Percentiles rank a stretch among this genome's conserved stretches.
phyloP scores from a whole-genome alignment of 2,888 invertebrate species.

The Penaeus monodon region DNA sequence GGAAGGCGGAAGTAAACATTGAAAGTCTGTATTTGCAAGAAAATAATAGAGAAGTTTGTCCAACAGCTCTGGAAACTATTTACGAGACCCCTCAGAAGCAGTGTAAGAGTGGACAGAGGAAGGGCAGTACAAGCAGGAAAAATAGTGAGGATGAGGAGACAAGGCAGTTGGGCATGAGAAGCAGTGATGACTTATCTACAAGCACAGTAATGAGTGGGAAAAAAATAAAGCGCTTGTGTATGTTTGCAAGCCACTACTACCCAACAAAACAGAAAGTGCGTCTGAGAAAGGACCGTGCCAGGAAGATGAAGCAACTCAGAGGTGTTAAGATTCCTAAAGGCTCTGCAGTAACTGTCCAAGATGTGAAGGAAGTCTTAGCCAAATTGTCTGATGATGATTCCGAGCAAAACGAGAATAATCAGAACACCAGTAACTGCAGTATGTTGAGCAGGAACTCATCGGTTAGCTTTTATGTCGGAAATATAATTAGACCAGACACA shows the following conservation, averaged over 20 bases:
- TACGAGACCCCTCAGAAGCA: slow-evolving; percentile 12
- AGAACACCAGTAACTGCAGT: neutral
- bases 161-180: no score
- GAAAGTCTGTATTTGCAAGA: slow-evolving; percentile 32
- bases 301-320: slow-evolving; percentile 20
- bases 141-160: neutral
- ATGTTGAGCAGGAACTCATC: neutral
- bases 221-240: slow-evolving; percentile 36
- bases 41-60: slow-evolving; percentile 5
- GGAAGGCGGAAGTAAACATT: slow-evolving; percentile 29
- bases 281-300: slow-evolving; percentile 39
- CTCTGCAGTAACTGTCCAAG: neutral
- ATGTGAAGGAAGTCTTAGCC: slow-evolving; percentile 4
- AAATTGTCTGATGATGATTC: slow-evolving; percentile 27
- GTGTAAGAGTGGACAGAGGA: neutral
- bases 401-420: slow-evolving; percentile 3
- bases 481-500: slow-evolving; percentile 22
- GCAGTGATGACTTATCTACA: neutral
- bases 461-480: slow-evolving; percentile 17
- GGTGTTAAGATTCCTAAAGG: slow-evolving; percentile 46
- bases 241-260: slow-evolving; percentile 34
- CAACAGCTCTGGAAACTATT: slow-evolving; percentile 26
- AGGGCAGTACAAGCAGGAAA: neutral
- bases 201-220: slow-evolving; percentile 14
- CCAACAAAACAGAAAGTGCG: slow-evolving; percentile 28